Conservation (phyloP, 2,113 vertebrate species). For the Elephantulus edwardii region DNA sequence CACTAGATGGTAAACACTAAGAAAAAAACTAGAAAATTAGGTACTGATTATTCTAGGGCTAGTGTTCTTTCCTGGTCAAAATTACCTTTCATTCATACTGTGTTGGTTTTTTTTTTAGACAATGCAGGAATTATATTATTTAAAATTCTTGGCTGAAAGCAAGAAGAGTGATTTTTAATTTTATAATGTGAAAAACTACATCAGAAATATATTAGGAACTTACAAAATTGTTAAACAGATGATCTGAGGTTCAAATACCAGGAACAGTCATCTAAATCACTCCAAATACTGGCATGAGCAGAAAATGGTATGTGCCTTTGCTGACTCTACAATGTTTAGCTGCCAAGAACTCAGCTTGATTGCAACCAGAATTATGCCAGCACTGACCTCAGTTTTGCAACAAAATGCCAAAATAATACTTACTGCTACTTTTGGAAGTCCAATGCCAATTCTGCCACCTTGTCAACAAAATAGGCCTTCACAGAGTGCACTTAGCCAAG, state of each 20-base stretch:
- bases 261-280: background rate
- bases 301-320: background rate
- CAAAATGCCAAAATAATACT: background rate
- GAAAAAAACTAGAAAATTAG: background rate
- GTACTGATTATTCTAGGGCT: background rate
- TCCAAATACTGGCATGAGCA: background rate
- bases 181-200: background rate
- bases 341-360: background rate
- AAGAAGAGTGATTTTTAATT: background rate
- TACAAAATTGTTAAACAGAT: background rate
- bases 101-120: background rate
- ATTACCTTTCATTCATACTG: background rate
- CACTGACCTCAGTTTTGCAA: background rate
- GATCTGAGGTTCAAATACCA: background rate
- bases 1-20: background rate
- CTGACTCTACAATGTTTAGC: background rate
- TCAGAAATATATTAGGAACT: background rate
- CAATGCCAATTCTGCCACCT: background rate
- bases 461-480: background rate
- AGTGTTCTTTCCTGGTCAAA: background rate
- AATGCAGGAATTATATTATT: background rate
- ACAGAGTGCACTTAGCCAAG: background rate
- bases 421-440: background rate
- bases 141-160: background rate
- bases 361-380: background rate